Percentiles rank a stretch among this genome's conserved stretches.
Evolutionary conservation across 2,113 vertebrate genomes (phyloP).

Genomic region (Turdus rufiventris): DNA sequence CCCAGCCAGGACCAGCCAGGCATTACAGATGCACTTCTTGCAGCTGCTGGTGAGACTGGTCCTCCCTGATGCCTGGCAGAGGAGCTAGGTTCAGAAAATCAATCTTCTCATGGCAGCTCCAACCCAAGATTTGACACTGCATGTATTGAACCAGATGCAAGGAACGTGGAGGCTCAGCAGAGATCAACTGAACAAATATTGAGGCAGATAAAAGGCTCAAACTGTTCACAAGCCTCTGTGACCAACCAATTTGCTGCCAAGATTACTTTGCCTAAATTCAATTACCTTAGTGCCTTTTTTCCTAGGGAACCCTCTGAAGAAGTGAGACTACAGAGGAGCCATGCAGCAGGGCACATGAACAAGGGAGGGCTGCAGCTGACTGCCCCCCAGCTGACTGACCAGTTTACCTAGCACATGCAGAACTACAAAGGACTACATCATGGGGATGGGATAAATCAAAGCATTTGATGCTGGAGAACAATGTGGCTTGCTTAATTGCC

Average conservation of each 20-base stretch:
- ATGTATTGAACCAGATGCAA: background rate
- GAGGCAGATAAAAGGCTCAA: background rate
- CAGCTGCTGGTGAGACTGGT: background rate
- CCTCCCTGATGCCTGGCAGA: background rate
- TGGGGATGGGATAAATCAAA: background rate
- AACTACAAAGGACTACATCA: background rate
- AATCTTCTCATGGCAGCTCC: background rate
- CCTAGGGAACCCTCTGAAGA: background rate
- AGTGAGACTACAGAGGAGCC: background rate
- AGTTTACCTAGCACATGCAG: background rate
- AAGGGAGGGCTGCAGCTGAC: background rate
- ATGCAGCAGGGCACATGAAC: background rate
- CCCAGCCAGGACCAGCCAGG: background rate
- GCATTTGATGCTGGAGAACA: background rate
- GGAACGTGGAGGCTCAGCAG: background rate
- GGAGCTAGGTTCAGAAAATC: background rate
- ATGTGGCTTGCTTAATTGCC: background rate
- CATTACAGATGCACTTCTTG: background rate
- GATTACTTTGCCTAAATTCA: background rate
- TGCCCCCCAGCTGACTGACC: background rate
- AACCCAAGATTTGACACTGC: background rate
- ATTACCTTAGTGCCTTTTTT: background rate
- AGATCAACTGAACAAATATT: background rate
- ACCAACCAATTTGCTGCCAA: rapidly evolving
- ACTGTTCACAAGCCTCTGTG: background rate